A percentile compares a stretch with the other conserved stretches of the same genome.
Conservation (phyloP, 2,888 invertebrate genomes). For the Agrochola litura region DNA sequence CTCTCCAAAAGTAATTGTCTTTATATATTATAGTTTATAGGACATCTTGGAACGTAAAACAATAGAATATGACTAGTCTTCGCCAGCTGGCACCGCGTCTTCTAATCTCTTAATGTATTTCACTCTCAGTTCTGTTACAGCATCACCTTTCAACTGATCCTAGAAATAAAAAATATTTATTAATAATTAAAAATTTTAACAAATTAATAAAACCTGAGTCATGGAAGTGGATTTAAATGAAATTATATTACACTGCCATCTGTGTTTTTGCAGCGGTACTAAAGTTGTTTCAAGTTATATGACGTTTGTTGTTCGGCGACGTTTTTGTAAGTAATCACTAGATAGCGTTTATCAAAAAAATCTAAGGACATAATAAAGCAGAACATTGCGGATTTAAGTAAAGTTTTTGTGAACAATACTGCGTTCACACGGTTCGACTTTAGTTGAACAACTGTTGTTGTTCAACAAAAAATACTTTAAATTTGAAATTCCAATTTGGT, state of each 20-base stretch:
- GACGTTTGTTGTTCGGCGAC: not conserved
- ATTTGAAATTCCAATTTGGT: no score
- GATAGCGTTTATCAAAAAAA: conserved; percentile 18
- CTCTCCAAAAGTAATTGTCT: not conserved
- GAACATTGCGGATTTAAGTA: not conserved
- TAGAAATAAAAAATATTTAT: conserved; percentile 81
- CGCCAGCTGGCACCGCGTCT: conserved; percentile 99
- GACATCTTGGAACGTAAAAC: conserved; percentile 13
- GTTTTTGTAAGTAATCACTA: not conserved
- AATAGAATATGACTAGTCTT: conserved; percentile 93
- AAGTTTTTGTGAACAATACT: not conserved
- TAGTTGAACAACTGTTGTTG: no score
- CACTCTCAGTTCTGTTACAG: conserved; percentile 97
- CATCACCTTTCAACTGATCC: conserved; percentile 98
- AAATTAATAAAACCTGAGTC: no score
- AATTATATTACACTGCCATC: conserved; percentile 26
- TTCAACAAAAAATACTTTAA: no score
- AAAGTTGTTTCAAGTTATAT: not conserved
- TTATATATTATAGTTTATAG: not conserved
- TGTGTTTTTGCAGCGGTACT: conserved; percentile 24
- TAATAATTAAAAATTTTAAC: not conserved
- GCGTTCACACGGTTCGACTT: no score
- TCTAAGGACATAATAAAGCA: not conserved
- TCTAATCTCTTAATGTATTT: conserved; percentile 98
- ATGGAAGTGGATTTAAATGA: no score